Evolutionary conservation across 2,888 invertebrate species (phyloP), one percentile per base, ranked within the genome.

Genomic region (Girardia tigrina): DNA sequence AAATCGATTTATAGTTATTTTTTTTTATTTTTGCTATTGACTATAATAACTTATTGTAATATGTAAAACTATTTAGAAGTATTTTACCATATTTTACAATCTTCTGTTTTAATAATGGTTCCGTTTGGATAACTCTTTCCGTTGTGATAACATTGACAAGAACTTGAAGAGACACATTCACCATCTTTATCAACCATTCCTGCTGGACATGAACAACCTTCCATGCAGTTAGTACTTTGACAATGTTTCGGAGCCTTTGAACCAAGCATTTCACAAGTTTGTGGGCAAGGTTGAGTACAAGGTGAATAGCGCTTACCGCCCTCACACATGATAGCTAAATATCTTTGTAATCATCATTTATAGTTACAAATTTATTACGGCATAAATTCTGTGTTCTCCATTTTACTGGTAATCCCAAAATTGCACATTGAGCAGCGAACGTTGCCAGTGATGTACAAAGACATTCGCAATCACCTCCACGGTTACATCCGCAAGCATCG

Each of bases 401-500:
- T 80, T 88, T 88, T 74, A 93, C 88, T 1, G 87, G 87, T 8
- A 91, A 88, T 0, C 92, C 92, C 76, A 89, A 86, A 0, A 86
- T 85, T 77, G 89, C 89, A 81, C 94, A 94, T 78, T 89, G 89
- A 79, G 91, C 89, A 42, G 91, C 91, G 83, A 93, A 94, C 0
- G 91, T 90, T 0, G 92, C 90, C 26, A 94, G 85, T 12, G 92
- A 91, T 0, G 92, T 90, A 84, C 94, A 94, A 0, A 92, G 85
- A 83, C 93, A 93, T 79, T 89, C 90, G 83, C 91, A 91, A 80
- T 94, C 93, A 0, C 90, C 93, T 42, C 93, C 93, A 82, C 89
- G 86, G 85, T 92, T 91, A 81, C 92, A 93, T 20, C 90, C 91
- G 83, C 92, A 93, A 0, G 91, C 88, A 85, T 94, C 93, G 79